Percentiles rank a stretch among this genome's conserved stretches.
These are phyloP conservation scores for Rugalucina vietnamica DNA, from an alignment of 2,888 invertebrate species.

Conservation along the genomic window DNA sequence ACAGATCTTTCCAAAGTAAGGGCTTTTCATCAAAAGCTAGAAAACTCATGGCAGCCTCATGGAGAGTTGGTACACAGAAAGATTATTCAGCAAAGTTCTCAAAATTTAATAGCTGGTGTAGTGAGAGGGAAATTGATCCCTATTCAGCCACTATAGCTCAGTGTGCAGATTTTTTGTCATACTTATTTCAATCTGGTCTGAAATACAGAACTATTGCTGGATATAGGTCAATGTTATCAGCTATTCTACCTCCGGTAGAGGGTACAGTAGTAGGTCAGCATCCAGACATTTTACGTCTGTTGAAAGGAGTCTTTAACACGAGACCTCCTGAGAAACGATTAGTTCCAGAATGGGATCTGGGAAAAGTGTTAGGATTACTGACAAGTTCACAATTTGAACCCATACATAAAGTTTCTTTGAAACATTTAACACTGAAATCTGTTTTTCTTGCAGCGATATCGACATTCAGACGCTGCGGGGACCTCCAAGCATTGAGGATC, in stretches of 20 bases:
- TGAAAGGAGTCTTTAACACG: slow-evolving; percentile 19
- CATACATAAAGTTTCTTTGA: background rate
- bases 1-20: slow-evolving; percentile 3
- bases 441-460: slow-evolving; percentile 32
- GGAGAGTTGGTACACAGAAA: slow-evolving; percentile 21
- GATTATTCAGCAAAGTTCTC: slow-evolving; percentile 25
- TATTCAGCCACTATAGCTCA: background rate
- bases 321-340: slow-evolving; percentile 13
- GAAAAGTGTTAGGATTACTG: background rate
- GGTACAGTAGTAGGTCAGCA: slow-evolving; percentile 14
- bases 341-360: slow-evolving; percentile 19
- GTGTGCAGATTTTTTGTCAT: slow-evolving; percentile 20
- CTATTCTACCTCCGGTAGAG: background rate
- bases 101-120: slow-evolving; percentile 22
- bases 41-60: slow-evolving; percentile 4
- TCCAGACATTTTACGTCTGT: slow-evolving; percentile 13
- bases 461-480: slow-evolving; percentile 33
- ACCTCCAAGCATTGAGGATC: slow-evolving; percentile 27
- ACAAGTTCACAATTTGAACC: slow-evolving; percentile 9
- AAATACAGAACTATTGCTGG: slow-evolving; percentile 18
- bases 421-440: slow-evolving; percentile 3
- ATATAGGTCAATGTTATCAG: slow-evolving; percentile 21
- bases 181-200: background rate
- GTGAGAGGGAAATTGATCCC: slow-evolving; percentile 30
- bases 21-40: slow-evolving; percentile 26